Conservation (phyloP, 2,797 vertebrate genomes). For the Anguilla obscura region DNA sequence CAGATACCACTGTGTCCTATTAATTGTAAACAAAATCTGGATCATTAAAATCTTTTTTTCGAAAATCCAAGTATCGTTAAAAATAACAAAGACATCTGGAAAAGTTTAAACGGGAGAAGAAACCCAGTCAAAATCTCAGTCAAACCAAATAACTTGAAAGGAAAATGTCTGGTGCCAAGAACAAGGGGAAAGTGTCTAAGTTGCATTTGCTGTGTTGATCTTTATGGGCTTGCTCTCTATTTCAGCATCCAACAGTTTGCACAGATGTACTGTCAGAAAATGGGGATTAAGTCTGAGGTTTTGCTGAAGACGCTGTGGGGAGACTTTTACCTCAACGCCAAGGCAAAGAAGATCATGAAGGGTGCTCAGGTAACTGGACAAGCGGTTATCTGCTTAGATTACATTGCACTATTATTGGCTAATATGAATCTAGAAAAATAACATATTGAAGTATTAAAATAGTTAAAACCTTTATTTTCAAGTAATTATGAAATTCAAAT, state of each 20-base stretch:
- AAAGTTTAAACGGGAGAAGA: constrained; percentile 19
- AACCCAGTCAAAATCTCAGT: background rate
- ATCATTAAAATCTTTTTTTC: background rate
- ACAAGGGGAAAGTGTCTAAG: background rate
- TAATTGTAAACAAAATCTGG: background rate
- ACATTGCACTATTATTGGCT: background rate
- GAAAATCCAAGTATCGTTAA: background rate
- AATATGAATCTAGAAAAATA: too few relatives aligned
- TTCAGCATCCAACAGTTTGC: constrained; percentile 90
- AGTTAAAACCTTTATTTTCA: background rate
- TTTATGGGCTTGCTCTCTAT: constrained; percentile 24
- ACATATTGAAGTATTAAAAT: too few relatives aligned
- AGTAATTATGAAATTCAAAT: background rate
- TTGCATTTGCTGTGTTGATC: background rate
- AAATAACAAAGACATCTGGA: constrained; percentile 32
- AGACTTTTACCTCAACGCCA: constrained; percentile 89
- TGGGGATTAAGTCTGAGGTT: constrained; percentile 82
- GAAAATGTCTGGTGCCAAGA: background rate
- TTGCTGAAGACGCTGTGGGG: constrained; percentile 95
- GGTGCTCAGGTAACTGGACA: constrained; percentile 82
- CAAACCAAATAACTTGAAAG: background rate
- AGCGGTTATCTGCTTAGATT: background rate
- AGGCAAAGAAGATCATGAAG: constrained; percentile 95
- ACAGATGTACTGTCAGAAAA: constrained; percentile 86
- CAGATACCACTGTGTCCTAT: background rate